phyloP scores from a whole-genome alignment of 2,797 vertebrate species.

The Phoxinus dragarum region DNA sequence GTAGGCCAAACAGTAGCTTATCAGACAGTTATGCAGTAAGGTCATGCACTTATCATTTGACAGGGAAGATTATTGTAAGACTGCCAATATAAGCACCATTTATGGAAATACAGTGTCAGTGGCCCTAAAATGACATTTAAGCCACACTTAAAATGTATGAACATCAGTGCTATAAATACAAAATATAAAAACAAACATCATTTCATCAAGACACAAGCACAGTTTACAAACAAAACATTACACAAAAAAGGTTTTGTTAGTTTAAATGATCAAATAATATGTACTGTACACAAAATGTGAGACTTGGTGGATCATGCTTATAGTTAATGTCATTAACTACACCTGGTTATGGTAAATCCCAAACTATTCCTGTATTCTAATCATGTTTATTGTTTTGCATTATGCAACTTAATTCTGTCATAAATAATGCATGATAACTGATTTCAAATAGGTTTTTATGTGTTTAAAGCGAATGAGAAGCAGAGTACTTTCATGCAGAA shows the following conservation, averaged over 20 bases:
- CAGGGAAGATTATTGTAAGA: background rate
- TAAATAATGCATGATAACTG: background rate
- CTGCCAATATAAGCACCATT: background rate
- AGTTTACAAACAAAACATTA: background rate
- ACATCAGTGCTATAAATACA: background rate
- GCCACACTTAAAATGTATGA: too few relatives aligned
- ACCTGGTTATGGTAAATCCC: background rate
- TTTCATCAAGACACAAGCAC: background rate
- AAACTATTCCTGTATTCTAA: background rate
- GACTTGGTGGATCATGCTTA: background rate
- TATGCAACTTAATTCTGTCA: background rate
- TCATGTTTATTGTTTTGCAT: background rate
- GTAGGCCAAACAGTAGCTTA: background rate
- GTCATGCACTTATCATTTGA: background rate
- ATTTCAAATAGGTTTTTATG: background rate
- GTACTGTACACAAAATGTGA: background rate
- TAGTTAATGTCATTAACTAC: background rate
- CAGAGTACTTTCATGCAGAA: background rate
- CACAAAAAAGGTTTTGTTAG: background rate
- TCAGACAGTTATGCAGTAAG: background rate
- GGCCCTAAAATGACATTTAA: background rate
- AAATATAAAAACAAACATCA: background rate
- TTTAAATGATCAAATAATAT: background rate
- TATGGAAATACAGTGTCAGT: background rate
- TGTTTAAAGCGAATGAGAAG: background rate